Conservation (phyloP, 53 echinoderm and acorn worm species). For the Echinarachnius parma region DNA sequence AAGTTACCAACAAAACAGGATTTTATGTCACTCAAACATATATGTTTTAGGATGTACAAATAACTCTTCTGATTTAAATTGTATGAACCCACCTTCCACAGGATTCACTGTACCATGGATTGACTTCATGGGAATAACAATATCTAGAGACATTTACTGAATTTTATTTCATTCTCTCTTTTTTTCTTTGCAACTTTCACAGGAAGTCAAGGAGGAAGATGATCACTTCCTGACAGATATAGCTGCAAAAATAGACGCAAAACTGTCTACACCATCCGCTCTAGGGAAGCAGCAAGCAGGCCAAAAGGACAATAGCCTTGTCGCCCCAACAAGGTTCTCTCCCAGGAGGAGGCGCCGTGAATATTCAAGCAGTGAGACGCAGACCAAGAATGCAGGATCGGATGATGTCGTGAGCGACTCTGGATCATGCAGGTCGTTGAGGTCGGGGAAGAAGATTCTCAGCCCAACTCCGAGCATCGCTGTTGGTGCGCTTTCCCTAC, state of each 20-base stretch:
- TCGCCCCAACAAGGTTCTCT: slow-evolving; percentile 6
- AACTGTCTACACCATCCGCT: slow-evolving; percentile 19
- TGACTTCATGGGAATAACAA: too few relatives aligned
- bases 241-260: slow-evolving; percentile 69
- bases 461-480: too few relatives aligned
- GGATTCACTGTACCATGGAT: too few relatives aligned
- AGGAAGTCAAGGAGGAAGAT: slow-evolving; percentile 38
- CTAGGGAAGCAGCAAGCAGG: background rate
- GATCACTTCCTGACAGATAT: slow-evolving; percentile 48
- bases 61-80: too few relatives aligned
- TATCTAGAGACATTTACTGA: too few relatives aligned
- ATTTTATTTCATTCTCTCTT: too few relatives aligned
- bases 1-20: too few relatives aligned
- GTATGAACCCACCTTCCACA: too few relatives aligned
- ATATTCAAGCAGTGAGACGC: background rate
- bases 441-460: slow-evolving; percentile 1
- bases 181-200: too few relatives aligned
- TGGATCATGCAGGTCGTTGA: background rate
- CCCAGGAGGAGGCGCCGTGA: background rate
- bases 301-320: background rate
- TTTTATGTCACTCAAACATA: too few relatives aligned
- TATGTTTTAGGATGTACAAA: too few relatives aligned
- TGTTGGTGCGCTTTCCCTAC: too few relatives aligned
- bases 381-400: background rate
- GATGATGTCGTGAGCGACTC: background rate